Percentiles rank a stretch among this genome's conserved stretches.
Evolutionary conservation across 2,888 invertebrate species (phyloP).

Genomic region (Chelonus formosanus): DNA sequence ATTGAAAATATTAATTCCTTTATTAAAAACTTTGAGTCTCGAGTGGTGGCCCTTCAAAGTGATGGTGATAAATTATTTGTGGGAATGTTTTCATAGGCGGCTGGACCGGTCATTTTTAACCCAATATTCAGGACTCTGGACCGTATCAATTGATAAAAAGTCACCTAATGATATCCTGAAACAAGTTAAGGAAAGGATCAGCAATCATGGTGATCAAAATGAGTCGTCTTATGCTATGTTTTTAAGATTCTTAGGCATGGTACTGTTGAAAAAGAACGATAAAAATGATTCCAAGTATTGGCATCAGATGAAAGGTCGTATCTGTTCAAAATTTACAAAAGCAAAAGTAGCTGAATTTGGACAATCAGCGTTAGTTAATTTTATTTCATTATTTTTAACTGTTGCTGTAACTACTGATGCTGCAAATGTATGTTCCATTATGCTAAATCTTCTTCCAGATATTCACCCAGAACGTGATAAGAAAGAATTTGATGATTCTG

Average conservation of each 20-base stretch:
- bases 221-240: slow-evolving; percentile 68
- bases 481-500: background rate
- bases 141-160: slow-evolving; percentile 63
- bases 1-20: slow-evolving; percentile 64
- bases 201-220: slow-evolving; percentile 48
- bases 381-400: slow-evolving; percentile 66
- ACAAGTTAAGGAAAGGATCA: slow-evolving; percentile 63
- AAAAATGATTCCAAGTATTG: slow-evolving; percentile 57
- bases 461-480: slow-evolving; percentile 41
- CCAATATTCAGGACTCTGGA: slow-evolving; percentile 63
- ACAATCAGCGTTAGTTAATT: slow-evolving; percentile 69
- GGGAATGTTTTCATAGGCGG: slow-evolving; percentile 71
- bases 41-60: slow-evolving; percentile 64
- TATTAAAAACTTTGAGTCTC: slow-evolving; percentile 63
- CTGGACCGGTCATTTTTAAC: slow-evolving; percentile 68
- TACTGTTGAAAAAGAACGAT: slow-evolving; percentile 55
- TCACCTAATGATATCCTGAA: slow-evolving; percentile 53
- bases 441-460: slow-evolving; percentile 56
- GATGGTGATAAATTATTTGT: slow-evolving; percentile 67
- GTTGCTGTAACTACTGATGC: slow-evolving; percentile 64
- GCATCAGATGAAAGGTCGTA: slow-evolving; percentile 69
- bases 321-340: slow-evolving; percentile 70
- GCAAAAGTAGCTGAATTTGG: slow-evolving; percentile 68
- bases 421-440: slow-evolving; percentile 58
- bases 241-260: slow-evolving; percentile 62